Base-by-base conservation (phyloP, 1,140 invertebrate species). In the Drosophila gunungcola region DNA sequence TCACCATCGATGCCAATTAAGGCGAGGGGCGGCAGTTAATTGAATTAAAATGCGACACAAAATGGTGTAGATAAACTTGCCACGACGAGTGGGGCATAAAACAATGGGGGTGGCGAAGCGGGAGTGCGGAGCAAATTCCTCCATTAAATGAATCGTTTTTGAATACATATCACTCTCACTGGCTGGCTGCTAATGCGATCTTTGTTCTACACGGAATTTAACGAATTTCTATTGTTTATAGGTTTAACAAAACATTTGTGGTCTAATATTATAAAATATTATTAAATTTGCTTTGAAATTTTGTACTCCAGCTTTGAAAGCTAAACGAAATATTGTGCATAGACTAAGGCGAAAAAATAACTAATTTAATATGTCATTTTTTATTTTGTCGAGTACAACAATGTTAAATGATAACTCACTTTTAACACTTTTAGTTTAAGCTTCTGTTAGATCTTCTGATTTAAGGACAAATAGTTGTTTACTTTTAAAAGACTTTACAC, bases 31-130 rank as follows among this genome's bases (percentile, higher is more conserved):
- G 56, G 48, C 63, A 55, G 73, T 89, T 80, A 88, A 89, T 88
- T 88, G 84, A 89, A 89, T 90, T 73, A 83, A 80, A 73, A 69
- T 64, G 62, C 52, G 56, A 74, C 55, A 64, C 70, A 88, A 88
- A 88, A 86, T 86, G 83, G 82, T 79, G 83, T 65, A 49, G 49
- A 75, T 52, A 76, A 53, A 67, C 42, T 48, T 42, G 38, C 65
- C 45, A 72, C 16, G 25, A 32, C 10, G n/a, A 27, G 16, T 43
- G 36, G 38, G 52, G 4, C 39, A 62, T 27, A 54, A 38, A 62
- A 74, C 56, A 64, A 68, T 64, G 64, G n/a, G 60, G 49, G 13
- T 21, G 16, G 32, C 27, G 32, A 21, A 36, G n/a, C 39, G 46
- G 34, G 34, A 39, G 48, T n/a, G 21, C 13, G 9, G 21, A 42